Percentiles rank a stretch among this genome's conserved stretches.
These are phyloP conservation scores for Prunella strophiata DNA, from an alignment of 2,797 vertebrate genomes.

Conservation along the genomic window DNA sequence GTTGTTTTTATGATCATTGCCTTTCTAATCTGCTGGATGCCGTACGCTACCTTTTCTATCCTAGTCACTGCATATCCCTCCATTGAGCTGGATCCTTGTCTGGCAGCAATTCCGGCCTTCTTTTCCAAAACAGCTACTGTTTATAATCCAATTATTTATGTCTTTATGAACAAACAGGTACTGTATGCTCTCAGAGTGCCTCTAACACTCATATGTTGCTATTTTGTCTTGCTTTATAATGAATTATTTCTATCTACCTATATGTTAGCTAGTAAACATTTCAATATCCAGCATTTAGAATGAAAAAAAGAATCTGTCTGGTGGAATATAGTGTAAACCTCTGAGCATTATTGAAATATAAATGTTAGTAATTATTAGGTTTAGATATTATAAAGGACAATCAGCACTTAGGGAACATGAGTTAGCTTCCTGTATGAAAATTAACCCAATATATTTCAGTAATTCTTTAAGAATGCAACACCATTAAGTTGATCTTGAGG, in stretches of 20 bases:
- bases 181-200: background rate
- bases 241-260: background rate
- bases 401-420: background rate
- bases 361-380: background rate
- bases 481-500: background rate
- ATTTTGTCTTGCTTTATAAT: background rate
- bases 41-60: slow-evolving; percentile 86
- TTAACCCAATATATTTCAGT: background rate
- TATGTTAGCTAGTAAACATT: background rate
- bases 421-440: background rate
- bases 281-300: background rate
- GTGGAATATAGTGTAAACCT: background rate
- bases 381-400: background rate
- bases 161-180: slow-evolving; percentile 96
- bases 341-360: background rate
- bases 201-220: background rate
- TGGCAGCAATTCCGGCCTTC: slow-evolving; percentile 88
- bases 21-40: slow-evolving; percentile 90
- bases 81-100: slow-evolving; percentile 83
- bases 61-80: slow-evolving; percentile 84
- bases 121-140: slow-evolving; percentile 91
- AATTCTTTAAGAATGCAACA: background rate
- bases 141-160: slow-evolving; percentile 92
- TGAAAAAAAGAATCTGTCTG: background rate
- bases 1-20: slow-evolving; percentile 90